Base-by-base conservation (phyloP, 2,888 invertebrate species). In the Drosophila prostipennis region DNA sequence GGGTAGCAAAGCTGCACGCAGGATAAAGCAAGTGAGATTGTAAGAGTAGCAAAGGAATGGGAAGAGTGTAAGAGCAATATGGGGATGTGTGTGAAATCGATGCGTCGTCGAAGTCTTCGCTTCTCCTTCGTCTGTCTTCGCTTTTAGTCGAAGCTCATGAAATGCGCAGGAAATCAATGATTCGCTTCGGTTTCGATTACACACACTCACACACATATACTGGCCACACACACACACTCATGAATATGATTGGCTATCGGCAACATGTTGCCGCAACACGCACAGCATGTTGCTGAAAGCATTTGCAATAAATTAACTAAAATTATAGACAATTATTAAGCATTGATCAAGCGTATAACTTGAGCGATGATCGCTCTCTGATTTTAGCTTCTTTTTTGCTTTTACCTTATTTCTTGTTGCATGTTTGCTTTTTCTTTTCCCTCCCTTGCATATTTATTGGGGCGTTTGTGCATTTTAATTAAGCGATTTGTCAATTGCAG, bases 171-270 rank as follows among this genome's bases (percentile, higher is more conserved):
- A 89, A 90, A 90, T 90, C 89, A 87, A 90, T 90, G 89, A 85
- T 87, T 89, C 82, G 90, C 85, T 87, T 87, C 79, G 84, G 90
- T 90, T 89, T 90, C 90, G 85, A 90, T 90, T 90, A 90, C 90
- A 89, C 76, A 77, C 86, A 87, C 78, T 70, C 56, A 63, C 70
- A 52, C 32, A 26, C 52, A 5, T 5, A 6, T 16, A 10, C 16
- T 10, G 34, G 37, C 53, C 32, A 48, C 48, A 26, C 48, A n/a
- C n/a, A 26, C 48, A 72, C 74, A 52, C 69, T 14, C 39, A n/a
- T 19, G 39, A 40, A 46, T 42, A 57, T 42, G 34, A 48, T 11
- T 11, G n/a, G 39, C 49, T 45, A 64, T 60, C 63, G 60, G 70
- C 65, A 78, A 70, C 60, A 80, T 77, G 80, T 77, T 81, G 79